phyloP scores from a whole-genome alignment of 1,140 invertebrate genomes.

The Onthophagus taurus region DNA sequence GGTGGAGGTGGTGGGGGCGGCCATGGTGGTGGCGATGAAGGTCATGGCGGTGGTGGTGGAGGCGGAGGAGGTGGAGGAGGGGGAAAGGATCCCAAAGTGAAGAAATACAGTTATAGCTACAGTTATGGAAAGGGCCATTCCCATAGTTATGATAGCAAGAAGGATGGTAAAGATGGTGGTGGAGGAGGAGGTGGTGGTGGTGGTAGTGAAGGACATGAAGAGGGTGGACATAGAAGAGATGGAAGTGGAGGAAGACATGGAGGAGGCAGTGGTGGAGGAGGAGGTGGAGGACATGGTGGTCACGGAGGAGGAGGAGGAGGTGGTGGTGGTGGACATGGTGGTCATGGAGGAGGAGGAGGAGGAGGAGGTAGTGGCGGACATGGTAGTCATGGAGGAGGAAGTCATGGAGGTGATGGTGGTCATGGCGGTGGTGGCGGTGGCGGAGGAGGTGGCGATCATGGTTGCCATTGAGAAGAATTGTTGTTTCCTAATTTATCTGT shows the following conservation, averaged over 20 bases:
- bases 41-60: constrained; percentile 7
- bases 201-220: constrained; percentile 14
- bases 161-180: constrained; percentile 6
- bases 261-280: neutral
- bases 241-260: neutral
- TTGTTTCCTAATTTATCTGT: neutral
- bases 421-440: neutral
- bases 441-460: neutral
- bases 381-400: neutral
- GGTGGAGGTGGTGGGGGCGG: constrained; percentile 23
- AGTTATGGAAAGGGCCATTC: constrained; percentile 13
- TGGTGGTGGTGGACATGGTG: neutral
- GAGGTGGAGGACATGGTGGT: neutral
- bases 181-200: constrained; percentile 9
- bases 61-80: constrained; percentile 17
- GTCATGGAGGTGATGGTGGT: constrained; percentile 1
- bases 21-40: constrained; percentile 9
- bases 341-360: neutral
- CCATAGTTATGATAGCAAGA: neutral
- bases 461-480: neutral
- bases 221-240: constrained; percentile 7
- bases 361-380: neutral
- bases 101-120: constrained; percentile 14
- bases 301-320: neutral
- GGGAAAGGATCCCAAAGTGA: constrained; percentile 26